Evolutionary conservation across 2,888 invertebrate genomes (phyloP), one percentile per base, ranked within the genome.

Genomic region (Aphodius sticticus): DNA sequence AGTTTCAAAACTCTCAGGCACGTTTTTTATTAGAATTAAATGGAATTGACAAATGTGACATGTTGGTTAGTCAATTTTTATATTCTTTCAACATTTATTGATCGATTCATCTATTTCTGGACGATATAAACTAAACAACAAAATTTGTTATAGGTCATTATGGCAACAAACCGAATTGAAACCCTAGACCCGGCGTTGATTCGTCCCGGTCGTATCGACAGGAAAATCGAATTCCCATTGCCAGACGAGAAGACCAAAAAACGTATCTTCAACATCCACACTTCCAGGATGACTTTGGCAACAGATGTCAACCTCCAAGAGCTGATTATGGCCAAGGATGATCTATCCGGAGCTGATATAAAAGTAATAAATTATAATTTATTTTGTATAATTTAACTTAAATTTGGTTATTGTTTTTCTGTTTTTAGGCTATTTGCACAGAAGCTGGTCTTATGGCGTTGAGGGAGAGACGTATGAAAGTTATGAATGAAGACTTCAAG

Each of bases 241-340:
- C 99, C 99, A 0, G 99, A 99, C 90, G 99, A 99, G 88, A 99
- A 99, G 89, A 99, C 99, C 0, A 98, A 98, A 88, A 92, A 97
- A 79, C 92, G 99, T 83, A 99, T 99, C 87, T 99, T 99, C 88
- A 96, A 95, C 83, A 99, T 99, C 86, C 99, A 99, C 90, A 99
- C 99, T 0, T 97, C 97, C n/a, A 93, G 98, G 83, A 99, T 99
- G 99, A 99, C 99, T 0, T 91, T 99, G 80, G 95, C 99, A 9
- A 96, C 95, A 82, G 99, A 99, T 90, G 99, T 99, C 7, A 97
- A 98, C 88, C 92, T 99, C 12, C 97, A 89, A 71, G 99, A 99
- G 89, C 93, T 99, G 77, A 98, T 99, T 82, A 98, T 99, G 97
- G 97, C 99, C 5, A 99, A 99, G 89, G 99, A 99, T 92, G 99